phyloP scores from a whole-genome alignment of 2,113 vertebrate species.

The Onychostoma macrolepis region DNA sequence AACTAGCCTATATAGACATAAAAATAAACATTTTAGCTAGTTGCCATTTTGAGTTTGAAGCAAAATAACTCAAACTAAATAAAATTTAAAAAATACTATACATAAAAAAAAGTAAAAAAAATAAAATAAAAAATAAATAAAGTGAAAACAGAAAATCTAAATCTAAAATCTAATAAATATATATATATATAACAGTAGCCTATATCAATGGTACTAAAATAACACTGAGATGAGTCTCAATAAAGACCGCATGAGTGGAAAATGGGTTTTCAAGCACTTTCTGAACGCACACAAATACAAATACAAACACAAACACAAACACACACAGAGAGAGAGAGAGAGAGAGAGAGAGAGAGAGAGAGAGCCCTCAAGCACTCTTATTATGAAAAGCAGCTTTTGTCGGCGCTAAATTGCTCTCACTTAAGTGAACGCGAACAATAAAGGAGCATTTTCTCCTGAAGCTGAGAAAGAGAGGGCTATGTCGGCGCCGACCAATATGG shows the following conservation, averaged over 20 bases:
- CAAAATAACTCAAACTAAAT: too few relatives aligned
- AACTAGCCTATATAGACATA: too few relatives aligned
- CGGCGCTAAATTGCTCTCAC: conserved; percentile 89
- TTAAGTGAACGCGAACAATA: conserved; percentile 85
- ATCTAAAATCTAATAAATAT: too few relatives aligned
- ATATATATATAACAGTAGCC: too few relatives aligned
- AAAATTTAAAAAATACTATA: too few relatives aligned
- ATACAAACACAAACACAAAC: conserved; percentile 11
- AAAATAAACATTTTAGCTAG: too few relatives aligned
- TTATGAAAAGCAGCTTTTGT: conserved; percentile 86
- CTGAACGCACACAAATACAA: conserved; percentile 24
- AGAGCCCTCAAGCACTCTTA: conserved; percentile 78
- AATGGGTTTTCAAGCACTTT: conserved; percentile 37
- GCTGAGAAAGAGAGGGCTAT: conserved; percentile 64
- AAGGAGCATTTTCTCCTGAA: conserved; percentile 75
- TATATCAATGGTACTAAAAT: neutral
- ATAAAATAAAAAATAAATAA: neutral
- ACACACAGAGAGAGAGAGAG: neutral
- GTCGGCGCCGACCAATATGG: conserved; percentile 80
- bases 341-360: too few relatives aligned
- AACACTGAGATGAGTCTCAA: neutral
- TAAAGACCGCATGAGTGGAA: conserved; percentile 30
- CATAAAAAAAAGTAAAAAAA: too few relatives aligned
- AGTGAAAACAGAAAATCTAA: neutral
- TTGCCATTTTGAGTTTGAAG: neutral